Evolutionary conservation across 2,797 vertebrate species (phyloP), one percentile per base, ranked within the genome.

Genomic region (Acanthurus tractus): DNA sequence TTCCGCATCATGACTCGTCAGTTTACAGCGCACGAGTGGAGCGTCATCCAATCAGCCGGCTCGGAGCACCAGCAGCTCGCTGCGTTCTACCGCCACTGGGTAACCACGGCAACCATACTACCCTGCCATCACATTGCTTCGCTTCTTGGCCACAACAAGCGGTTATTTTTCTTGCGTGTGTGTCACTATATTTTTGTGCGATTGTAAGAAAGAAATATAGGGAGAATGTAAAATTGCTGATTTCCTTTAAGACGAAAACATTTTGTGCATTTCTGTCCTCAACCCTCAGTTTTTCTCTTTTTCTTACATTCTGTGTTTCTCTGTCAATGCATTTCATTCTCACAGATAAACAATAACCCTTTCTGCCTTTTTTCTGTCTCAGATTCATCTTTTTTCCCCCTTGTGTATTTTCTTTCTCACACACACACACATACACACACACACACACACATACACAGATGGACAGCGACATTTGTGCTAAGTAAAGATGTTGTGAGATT

Each of bases 1-100:
- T 99, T 99, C 92, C 96, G 94, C 83, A 95, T 99, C 89, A 99
- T 99, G 98, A 97, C 96, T 78, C 95, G 98, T 74, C 98, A 99
- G 93, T 98, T 99, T 87, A 99, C 98, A 38, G 95, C 93, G 46
- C 90, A 93, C 36, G 98, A 99, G 89, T 99, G 98, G 98, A 80
- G 72, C 74, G 88, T 92, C 74, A 98, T 99, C 92, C 95, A 88
- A 86, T 95, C 95, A 52, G 93, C 95, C 56, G 93, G 90, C 82
- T 94, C 93, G 0, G 97, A 98, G 85, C 95, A 94, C 93, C 95
- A 94, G 90, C 97, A 97, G 82, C 95, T 99, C 73, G 94, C 96
- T 76, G 92, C 96, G 92, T 99, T 99, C 95, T 96, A 98, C 91
- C 96, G 98, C 56, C 96, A 99, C 88, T 99, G 98, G 98, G 98